phyloP scores from a whole-genome alignment of 92 coral and sea anemone species.

The Anthopleura xanthogrammica region DNA sequence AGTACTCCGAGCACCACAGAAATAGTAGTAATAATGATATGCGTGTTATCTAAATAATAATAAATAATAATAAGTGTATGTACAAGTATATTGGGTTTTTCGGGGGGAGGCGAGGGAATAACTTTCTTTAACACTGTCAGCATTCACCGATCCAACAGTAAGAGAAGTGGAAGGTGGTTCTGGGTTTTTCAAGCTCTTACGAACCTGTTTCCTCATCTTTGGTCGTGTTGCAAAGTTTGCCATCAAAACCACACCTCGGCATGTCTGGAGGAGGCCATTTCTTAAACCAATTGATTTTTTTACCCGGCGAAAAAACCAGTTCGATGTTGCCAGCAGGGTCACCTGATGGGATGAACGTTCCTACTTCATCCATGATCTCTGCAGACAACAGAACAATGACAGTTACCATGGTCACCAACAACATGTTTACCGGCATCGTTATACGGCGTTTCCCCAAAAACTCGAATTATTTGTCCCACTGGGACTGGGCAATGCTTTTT shows the following conservation, averaged over 20 bases:
- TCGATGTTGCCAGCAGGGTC: conserved; percentile 8
- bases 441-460: too few relatives aligned
- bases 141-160: too few relatives aligned
- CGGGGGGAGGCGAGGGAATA: too few relatives aligned
- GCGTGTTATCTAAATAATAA: conserved; percentile 43
- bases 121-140: too few relatives aligned
- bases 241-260: conserved; percentile 87
- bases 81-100: too few relatives aligned
- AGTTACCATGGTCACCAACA: background rate
- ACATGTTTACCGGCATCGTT: too few relatives aligned
- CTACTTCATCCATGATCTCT: conserved; percentile 19
- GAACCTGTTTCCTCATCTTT: conserved; percentile 36
- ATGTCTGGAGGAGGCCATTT: conserved; percentile 69
- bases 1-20: conserved; percentile 85
- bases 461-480: too few relatives aligned
- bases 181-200: background rate
- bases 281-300: conserved; percentile 20
- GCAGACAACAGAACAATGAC: background rate
- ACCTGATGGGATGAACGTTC: conserved; percentile 15
- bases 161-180: too few relatives aligned
- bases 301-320: conserved; percentile 9
- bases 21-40: conserved; percentile 59
- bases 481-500: too few relatives aligned
- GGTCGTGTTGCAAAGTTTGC: conserved; percentile 56
- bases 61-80: background rate